These are phyloP conservation scores for Phragmatobia fuliginosa DNA, from an alignment of 2,888 invertebrate genomes.

Conservation along the genomic window DNA sequence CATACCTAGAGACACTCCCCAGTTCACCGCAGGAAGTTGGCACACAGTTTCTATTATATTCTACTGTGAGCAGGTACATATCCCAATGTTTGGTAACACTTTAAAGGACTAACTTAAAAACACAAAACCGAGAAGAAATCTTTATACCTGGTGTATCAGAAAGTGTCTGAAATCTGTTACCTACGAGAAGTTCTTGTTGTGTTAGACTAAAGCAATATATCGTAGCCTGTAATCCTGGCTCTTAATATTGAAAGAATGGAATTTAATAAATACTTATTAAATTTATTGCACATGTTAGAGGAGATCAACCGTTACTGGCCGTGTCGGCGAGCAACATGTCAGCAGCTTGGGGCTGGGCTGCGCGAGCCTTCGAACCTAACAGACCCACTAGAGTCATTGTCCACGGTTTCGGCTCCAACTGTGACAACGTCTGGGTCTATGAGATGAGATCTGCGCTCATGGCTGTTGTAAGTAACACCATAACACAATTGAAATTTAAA, in stretches of 20 bases:
- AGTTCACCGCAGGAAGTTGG: conserved; percentile 94
- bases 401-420: conserved; percentile 97
- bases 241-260: neutral
- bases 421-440: conserved; percentile 96
- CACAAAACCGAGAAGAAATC: neutral
- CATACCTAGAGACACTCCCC: conserved; percentile 95
- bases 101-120: neutral
- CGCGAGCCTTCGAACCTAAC: conserved; percentile 89
- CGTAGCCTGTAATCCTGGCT: neutral
- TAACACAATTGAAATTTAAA: neutral
- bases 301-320: conserved; percentile 89
- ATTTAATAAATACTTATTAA: neutral
- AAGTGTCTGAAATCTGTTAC: neutral
- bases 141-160: neutral
- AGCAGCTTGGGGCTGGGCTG: conserved; percentile 89
- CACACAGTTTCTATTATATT: conserved; percentile 93
- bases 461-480: conserved; percentile 90
- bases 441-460: conserved; percentile 96
- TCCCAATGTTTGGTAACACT: conserved; percentile 1
- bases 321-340: conserved; percentile 91
- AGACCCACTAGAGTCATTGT: conserved; percentile 93
- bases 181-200: neutral
- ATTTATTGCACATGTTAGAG: conserved; percentile 64
- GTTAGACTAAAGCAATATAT: neutral
- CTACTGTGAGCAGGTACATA: conserved; percentile 87